Base-by-base conservation (phyloP, 2,797 vertebrate species). In the Aphelocoma californica region DNA sequence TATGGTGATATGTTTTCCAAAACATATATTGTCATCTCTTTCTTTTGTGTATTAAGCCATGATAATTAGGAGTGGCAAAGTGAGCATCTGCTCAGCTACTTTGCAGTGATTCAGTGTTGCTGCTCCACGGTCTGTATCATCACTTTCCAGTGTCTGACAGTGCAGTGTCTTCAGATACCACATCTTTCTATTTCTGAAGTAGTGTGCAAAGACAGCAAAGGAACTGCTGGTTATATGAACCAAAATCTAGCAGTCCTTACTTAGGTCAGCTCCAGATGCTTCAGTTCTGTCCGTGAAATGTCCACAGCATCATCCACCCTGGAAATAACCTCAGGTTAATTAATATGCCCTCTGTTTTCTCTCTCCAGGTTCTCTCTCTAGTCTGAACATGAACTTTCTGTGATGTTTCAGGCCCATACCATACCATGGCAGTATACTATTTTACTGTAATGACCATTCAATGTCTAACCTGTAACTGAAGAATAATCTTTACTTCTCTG, bases 21-120 rank as follows among this genome's bases (percentile, higher is more conserved):
- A 94, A 61, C 93, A 58, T n/a, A 42, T 92, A 34, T 85, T 87
- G 83, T 92, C 67, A 56, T 94, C 81, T 77, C 57, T 73, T 74
- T 70, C 69, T 92, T 85, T 64, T 81, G 50, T 67, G 45, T 87
- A 34, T 62, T 85, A 67, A 34, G 57, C 81, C 88, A 48, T 80
- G 60, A 85, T 82, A 82, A 93, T 92, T 84, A 88, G 82, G 85
- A 95, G 77, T 54, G 70, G 77, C 66, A 79, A 95, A 94, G 77
- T 84, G 82, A 96, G 88, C 92, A 86, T 86, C 90, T 14, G 1
- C 67, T 91, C 2, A 2, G 40, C 69, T 86, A 75, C 75, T 91
- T 51, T 2, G 0, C 26, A 29, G n/a, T 47, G 77, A 88, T 82
- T 92, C 77, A 51, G 40, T 47, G n/a, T 40, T 92, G 57, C 65